Evolutionary conservation across 2,888 invertebrate species (phyloP).

Genomic region (Urechis unicinctus): DNA sequence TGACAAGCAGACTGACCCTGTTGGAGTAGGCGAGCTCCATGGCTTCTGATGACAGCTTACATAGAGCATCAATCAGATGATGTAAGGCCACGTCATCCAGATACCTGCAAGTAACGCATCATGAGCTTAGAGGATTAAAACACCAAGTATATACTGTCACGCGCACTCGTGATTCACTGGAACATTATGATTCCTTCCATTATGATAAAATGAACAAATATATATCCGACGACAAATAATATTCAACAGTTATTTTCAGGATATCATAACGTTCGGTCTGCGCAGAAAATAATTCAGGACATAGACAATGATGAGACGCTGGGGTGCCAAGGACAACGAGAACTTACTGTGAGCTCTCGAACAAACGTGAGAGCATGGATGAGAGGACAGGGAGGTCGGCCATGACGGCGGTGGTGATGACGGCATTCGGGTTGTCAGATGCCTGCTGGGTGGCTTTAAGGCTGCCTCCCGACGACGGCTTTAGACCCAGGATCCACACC

Average conservation of each 20-base stretch:
- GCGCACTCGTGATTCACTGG: neutral
- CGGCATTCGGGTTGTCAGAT: conserved; percentile 39
- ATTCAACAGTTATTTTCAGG: no score
- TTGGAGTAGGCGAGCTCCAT: conserved; percentile 96
- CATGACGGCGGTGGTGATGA: conserved; percentile 93
- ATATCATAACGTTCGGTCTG: no score
- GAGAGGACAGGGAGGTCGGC: conserved; percentile 80
- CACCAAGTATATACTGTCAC: neutral
- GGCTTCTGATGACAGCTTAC: conserved; percentile 90
- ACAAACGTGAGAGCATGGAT: conserved; percentile 70
- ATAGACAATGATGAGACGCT: no score
- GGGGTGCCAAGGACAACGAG: no score
- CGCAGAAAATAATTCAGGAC: no score
- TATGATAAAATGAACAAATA: no score
- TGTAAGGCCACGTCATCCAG: conserved; percentile 90
- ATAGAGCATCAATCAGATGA: conserved; percentile 91
- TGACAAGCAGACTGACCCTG: conserved; percentile 60
- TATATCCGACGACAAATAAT: no score
- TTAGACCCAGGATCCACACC: conserved; percentile 91
- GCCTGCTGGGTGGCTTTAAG: conserved; percentile 63
- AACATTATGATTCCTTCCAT: no score
- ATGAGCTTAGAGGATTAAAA: neutral
- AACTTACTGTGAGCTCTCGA: conserved; percentile 77
- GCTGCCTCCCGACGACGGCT: conserved; percentile 89
- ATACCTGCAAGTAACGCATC: conserved; percentile 52